Evolutionary conservation across 2,797 vertebrate genomes (phyloP), one percentile per base, ranked within the genome.

Genomic region (Brachyalestes nurse): DNA sequence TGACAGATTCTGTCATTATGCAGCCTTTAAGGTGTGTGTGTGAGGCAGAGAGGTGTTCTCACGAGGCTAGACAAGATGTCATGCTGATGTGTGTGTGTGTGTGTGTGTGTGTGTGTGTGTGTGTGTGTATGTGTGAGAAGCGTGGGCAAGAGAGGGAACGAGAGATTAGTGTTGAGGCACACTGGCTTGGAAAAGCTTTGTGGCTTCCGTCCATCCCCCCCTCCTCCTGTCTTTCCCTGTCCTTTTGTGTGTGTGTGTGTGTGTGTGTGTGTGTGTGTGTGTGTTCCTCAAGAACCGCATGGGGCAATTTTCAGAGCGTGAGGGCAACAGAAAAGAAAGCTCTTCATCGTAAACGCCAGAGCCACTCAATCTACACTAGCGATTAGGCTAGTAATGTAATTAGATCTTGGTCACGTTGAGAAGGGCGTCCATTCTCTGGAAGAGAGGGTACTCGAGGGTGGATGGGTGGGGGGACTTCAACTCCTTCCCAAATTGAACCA

Each of bases 381-480:
- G 70, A 84, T 84, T 77, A 73, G 77, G 45, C 69, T 47, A 19
- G 47, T 73, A 84, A 81, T 75, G 75, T 76, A 66, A 84, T 84
- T 84, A 84, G 82, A 74, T 78, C 76, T 80, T 77, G 70, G 78
- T 84, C 71, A 77, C 53, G 28, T 62, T 62, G 60, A 77, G 66
- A 66, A 83, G 69, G 81, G 25, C 57, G 23, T 64, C 73, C 78
- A 72, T 77, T 84, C 71, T 77, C 2, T 42, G 69, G 25, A 42
- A 61, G 19, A 72, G 61, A 67, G 47, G 28, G 74, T 45, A 65
- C 72, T 77, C 47, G 61, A 76, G 69, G 53, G 60, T 45, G 42
- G 10, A 45, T 72, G 40, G 64, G 75, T 61, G 42, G 67, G 72
- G 72, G 67, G 19, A 34, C 58, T 82, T 74, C 25, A 78, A 74